These are phyloP conservation scores for Petrolisthes cinctipes DNA, from an alignment of 2,888 invertebrate genomes.

Conservation along the genomic window DNA sequence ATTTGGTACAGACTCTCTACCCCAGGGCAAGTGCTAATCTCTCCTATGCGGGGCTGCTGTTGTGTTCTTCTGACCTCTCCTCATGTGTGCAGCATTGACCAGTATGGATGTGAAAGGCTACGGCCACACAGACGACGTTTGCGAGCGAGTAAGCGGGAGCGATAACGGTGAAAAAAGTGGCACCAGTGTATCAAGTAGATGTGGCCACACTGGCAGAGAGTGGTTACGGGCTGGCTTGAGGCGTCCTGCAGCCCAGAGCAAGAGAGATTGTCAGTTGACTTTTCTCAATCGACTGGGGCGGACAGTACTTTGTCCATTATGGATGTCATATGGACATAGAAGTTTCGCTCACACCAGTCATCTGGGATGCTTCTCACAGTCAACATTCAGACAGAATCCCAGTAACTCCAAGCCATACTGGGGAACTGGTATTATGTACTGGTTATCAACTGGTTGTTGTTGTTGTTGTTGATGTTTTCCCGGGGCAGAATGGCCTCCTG, in stretches of 20 bases:
- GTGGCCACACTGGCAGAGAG: not conserved
- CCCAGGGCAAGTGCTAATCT: too few relatives aligned
- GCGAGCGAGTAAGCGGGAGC: not conserved
- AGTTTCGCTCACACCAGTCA: not conserved
- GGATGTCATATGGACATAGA: not conserved
- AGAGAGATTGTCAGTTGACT: not conserved
- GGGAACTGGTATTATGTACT: too few relatives aligned
- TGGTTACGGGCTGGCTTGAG: not conserved
- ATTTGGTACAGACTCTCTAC: too few relatives aligned
- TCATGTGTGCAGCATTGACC: too few relatives aligned
- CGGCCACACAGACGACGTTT: not conserved
- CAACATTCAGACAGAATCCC: too few relatives aligned
- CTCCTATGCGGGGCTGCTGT: too few relatives aligned
- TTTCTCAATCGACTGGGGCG: not conserved
- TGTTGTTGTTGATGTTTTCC: too few relatives aligned
- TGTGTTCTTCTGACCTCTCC: too few relatives aligned
- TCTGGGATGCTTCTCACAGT: not conserved
- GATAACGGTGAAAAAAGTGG: not conserved
- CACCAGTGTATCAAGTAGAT: not conserved
- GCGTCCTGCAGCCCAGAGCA: not conserved
- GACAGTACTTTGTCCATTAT: not conserved
- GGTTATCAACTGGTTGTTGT: too few relatives aligned
- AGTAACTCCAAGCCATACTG: too few relatives aligned
- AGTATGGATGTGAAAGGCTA: too few relatives aligned
- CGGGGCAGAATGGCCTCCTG: too few relatives aligned